Evolutionary conservation across 2,888 invertebrate species (phyloP), one percentile per base, ranked within the genome.

Genomic region (Calliphora vomitoria): DNA sequence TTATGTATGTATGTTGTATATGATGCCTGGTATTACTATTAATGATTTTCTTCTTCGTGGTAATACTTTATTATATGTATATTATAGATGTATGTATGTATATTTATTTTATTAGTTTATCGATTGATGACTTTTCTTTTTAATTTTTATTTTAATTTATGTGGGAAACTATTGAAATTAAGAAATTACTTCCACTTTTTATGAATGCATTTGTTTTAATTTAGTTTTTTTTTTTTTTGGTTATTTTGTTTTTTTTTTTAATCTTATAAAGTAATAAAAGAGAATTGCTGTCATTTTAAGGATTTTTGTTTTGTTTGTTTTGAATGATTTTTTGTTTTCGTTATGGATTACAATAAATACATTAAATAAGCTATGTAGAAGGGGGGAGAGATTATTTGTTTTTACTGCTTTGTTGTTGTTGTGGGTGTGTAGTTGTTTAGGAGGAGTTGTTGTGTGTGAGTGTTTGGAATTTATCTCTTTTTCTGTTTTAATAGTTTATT

Each of bases 291-390:
- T 62, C n/a, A 35, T 35, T 80, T 84, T 82, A 41, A 85, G 75
- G 64, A 71, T 84, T 80, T 88, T 85, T 87, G 76, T 85, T 25
- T 25, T 25, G 25, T n/a, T n/a, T 25, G 25, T 25, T 25, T 25
- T 25, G 25, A 25, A 25, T 25, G 25, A 25, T 25, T 25, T 25
- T 84, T 78, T 76, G 58, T 89, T 66, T 90, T 88, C 89, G 90
- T 90, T 91, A 90, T 91, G 90, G 90, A 92, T 91, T 91, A 91
- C 89, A 90, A 89, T 89, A 91, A 91, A 92, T 91, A 91, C 90
- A 90, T 89, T 89, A 89, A 91, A 89, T 89, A 89, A 89, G 89
- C 89, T 88, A 85, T 86, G 31, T 47, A 44, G 66, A 50, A 47
- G 64, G 38, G 47, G 35, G 47, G 58, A 38, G 11, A 10, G 69